Evolutionary conservation across 2,113 vertebrate species (phyloP).

Genomic region (Zapus hudsonius): DNA sequence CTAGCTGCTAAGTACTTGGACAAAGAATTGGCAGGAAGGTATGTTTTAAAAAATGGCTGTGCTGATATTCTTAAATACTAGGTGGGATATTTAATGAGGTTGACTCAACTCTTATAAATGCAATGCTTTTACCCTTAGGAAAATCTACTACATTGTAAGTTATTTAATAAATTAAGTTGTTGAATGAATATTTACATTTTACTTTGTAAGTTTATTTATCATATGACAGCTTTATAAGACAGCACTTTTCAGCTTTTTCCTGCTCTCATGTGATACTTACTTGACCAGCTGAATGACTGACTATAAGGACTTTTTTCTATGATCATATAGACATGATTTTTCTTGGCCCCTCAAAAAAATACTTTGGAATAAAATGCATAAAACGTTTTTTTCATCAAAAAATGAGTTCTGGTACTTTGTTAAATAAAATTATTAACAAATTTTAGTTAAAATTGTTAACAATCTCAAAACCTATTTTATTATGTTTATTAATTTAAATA

Average conservation of each 20-base stretch:
- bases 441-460: too few relatives aligned
- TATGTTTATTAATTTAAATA: slow-evolving; percentile 44
- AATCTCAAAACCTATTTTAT: slow-evolving; percentile 36
- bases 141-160: too few relatives aligned
- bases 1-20: slow-evolving; percentile 98
- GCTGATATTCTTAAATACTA: neutral
- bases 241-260: neutral
- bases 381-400: slow-evolving; percentile 19
- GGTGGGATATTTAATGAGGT: neutral
- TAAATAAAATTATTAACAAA: neutral
- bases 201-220: slow-evolving; percentile 10
- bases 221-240: neutral
- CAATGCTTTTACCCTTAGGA: neutral
- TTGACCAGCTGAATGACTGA: neutral
- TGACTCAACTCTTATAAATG: neutral
- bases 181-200: slow-evolving; percentile 16
- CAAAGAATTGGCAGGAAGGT: slow-evolving; percentile 98
- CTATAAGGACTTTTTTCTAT: neutral
- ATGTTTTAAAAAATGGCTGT: slow-evolving; percentile 34
- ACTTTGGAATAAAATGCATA: neutral
- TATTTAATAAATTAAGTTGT: neutral
- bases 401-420: slow-evolving; percentile 6
- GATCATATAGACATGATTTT: neutral
- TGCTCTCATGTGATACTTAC: neutral
- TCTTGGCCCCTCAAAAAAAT: neutral